Evolutionary conservation across 2,888 invertebrate genomes (phyloP), one percentile per base, ranked within the genome.

Genomic region (Macrostomum cliftonense): DNA sequence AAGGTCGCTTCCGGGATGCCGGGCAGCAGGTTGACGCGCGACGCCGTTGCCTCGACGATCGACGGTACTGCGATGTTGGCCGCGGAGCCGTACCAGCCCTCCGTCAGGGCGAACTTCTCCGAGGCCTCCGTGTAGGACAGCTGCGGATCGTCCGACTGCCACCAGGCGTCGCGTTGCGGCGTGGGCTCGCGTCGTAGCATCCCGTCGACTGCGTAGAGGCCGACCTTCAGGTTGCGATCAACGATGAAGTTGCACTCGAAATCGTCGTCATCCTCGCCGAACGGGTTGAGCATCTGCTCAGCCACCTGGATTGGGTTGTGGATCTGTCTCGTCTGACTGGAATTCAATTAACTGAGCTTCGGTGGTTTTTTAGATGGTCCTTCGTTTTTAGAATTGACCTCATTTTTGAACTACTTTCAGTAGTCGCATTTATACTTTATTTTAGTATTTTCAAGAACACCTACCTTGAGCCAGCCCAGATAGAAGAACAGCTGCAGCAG

Each of bases 261-360:
- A 66, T 88, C 88, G 65, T 88, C 88, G 65, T 88, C 88, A 65
- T 88, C 88, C 74, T 88, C 87, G 14, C 88, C 88, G 64, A 88
- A 88, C 11, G 88, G 88, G 73, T 88, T 88, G 57, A 88, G 87
- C 55, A 89, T 75, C 51, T 87, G 86, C 71, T 89, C 88, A 37
- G 88, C 88, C 28, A 77, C 76, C 76, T 77, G 54, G 45, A 51
- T n/a, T n/a, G n/a, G n/a, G n/a, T n/a, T n/a, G n/a, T n/a, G n/a
- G n/a, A n/a, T n/a, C n/a, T n/a, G n/a, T n/a, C n/a, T n/a, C n/a
- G n/a, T n/a, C n/a, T n/a, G n/a, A n/a, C n/a, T n/a, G n/a, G n/a
- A n/a, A n/a, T n/a, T n/a, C n/a, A n/a, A n/a, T n/a, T n/a, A n/a
- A n/a, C n/a, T n/a, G n/a, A n/a, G n/a, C n/a, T n/a, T n/a, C n/a